phyloP scores from a whole-genome alignment of 2,888 invertebrate species.

The Octonoba sinensis region DNA sequence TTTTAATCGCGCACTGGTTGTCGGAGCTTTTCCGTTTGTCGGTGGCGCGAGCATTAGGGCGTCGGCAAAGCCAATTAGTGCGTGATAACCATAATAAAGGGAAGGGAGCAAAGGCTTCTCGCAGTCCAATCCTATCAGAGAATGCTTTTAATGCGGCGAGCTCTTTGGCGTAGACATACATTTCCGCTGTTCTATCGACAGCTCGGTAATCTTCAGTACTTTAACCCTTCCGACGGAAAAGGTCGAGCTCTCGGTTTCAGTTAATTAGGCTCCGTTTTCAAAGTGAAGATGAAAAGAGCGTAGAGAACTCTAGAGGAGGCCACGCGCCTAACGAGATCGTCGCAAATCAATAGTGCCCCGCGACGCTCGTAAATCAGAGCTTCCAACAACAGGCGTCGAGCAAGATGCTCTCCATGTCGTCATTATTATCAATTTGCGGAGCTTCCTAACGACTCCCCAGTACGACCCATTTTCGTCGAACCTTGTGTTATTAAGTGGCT shows the following conservation, averaged over 20 bases:
- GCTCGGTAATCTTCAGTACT: slow-evolving; percentile 59
- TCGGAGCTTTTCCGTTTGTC: slow-evolving; percentile 51
- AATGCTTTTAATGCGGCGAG: slow-evolving; percentile 56
- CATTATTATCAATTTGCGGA: slow-evolving; percentile 64
- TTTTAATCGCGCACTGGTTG: slow-evolving; percentile 57
- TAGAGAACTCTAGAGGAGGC: slow-evolving; percentile 5
- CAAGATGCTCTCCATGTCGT: slow-evolving; percentile 53
- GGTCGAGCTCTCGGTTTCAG: slow-evolving; percentile 62
- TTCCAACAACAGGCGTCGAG: slow-evolving; percentile 31
- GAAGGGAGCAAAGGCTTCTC: slow-evolving; percentile 1
- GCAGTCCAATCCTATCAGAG: slow-evolving; percentile 59
- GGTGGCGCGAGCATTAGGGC: slow-evolving; percentile 39
- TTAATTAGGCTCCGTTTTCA: slow-evolving; percentile 61
- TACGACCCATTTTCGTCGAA: slow-evolving; percentile 49
- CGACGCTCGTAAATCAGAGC: slow-evolving; percentile 55
- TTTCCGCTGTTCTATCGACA: slow-evolving; percentile 56
- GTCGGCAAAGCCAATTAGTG: slow-evolving; percentile 58
- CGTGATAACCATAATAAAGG: slow-evolving; percentile 57
- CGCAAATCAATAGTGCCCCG: slow-evolving; percentile 61
- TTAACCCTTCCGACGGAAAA: slow-evolving; percentile 62
- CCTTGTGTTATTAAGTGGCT: slow-evolving; percentile 63
- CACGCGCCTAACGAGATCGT: slow-evolving; percentile 52
- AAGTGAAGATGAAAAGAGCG: slow-evolving; percentile 56
- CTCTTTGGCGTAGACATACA: slow-evolving; percentile 51
- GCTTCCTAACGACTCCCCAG: slow-evolving; percentile 48